Percentiles rank a stretch among this genome's conserved stretches.
phyloP scores from a whole-genome alignment of 2,113 vertebrate genomes.

The Hyperoodon ampullatus region DNA sequence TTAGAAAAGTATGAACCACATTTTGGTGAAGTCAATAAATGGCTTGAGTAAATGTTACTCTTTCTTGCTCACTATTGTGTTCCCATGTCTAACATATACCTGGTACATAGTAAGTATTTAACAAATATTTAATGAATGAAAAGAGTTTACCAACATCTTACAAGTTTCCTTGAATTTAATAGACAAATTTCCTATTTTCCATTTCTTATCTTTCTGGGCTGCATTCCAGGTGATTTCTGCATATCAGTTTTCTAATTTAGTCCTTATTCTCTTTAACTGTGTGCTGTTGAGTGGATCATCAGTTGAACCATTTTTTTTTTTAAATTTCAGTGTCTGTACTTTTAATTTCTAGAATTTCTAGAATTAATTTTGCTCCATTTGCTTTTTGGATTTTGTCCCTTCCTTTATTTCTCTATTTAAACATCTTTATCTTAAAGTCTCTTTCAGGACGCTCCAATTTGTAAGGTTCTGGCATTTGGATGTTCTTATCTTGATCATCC shows the following conservation, averaged over 20 bases:
- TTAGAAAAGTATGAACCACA: background rate
- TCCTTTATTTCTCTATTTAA: background rate
- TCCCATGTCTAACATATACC: background rate
- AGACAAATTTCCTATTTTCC: background rate
- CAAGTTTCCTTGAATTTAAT: background rate
- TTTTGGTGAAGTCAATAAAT: background rate
- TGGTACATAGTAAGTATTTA: background rate
- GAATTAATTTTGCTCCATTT: background rate
- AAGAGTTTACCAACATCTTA: background rate
- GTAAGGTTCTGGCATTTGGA: background rate
- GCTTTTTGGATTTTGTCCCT: background rate
- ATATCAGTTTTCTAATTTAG: slow-evolving; percentile 11
- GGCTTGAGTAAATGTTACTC: background rate
- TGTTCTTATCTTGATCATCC: background rate
- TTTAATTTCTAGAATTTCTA: slow-evolving; percentile 6
- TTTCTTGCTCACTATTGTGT: background rate
- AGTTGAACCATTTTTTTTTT: background rate
- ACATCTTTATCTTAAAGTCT: background rate
- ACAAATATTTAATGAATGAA: background rate
- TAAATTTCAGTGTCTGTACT: background rate
- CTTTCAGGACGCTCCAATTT: background rate
- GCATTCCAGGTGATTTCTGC: background rate
- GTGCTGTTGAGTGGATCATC: background rate
- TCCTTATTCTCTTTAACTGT: background rate
- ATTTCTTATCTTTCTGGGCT: background rate